Conservation (phyloP, 2,888 invertebrate species). For the Diarsia brunnea region DNA sequence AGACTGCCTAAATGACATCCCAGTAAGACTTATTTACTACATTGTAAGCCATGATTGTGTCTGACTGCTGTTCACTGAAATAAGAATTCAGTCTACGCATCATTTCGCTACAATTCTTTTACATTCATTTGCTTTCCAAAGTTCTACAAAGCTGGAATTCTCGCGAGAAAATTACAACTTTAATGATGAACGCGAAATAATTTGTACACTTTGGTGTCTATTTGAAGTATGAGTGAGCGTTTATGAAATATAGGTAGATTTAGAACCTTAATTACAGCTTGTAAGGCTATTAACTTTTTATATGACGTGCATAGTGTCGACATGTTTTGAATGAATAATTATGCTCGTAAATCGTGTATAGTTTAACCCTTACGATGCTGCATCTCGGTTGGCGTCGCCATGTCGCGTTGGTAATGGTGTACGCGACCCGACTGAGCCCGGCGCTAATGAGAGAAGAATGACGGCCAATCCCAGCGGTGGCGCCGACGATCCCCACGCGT, state of each 20-base stretch:
- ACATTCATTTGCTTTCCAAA: slow-evolving; percentile 42
- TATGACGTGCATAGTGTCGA: slow-evolving; percentile 36
- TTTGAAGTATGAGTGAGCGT: slow-evolving; percentile 24
- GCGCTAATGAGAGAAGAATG: slow-evolving; percentile 69
- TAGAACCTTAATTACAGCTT: background rate
- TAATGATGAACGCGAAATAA: slow-evolving; percentile 48
- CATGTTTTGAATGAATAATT: slow-evolving; percentile 38
- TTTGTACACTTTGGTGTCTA: slow-evolving; percentile 39
- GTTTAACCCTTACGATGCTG: slow-evolving; percentile 42
- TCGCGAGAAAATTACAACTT: slow-evolving; percentile 41
- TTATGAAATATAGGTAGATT: slow-evolving; percentile 22
- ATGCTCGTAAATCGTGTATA: slow-evolving; percentile 36
- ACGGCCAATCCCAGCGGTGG: slow-evolving; percentile 37
- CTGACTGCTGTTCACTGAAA: slow-evolving; percentile 29
- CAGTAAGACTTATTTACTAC: background rate
- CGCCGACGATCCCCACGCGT: slow-evolving; percentile 46
- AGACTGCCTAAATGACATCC: background rate
- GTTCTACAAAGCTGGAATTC: slow-evolving; percentile 35
- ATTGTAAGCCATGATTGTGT: background rate
- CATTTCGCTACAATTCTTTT: slow-evolving; percentile 37
- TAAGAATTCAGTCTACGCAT: slow-evolving; percentile 11
- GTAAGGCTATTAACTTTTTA: slow-evolving; percentile 23
- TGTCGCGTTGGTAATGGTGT: slow-evolving; percentile 62
- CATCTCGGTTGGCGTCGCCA: slow-evolving; percentile 55
- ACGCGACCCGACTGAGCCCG: slow-evolving; percentile 58